Base-by-base conservation (phyloP, 1,140 invertebrate species). In the Anastatus disparis region DNA sequence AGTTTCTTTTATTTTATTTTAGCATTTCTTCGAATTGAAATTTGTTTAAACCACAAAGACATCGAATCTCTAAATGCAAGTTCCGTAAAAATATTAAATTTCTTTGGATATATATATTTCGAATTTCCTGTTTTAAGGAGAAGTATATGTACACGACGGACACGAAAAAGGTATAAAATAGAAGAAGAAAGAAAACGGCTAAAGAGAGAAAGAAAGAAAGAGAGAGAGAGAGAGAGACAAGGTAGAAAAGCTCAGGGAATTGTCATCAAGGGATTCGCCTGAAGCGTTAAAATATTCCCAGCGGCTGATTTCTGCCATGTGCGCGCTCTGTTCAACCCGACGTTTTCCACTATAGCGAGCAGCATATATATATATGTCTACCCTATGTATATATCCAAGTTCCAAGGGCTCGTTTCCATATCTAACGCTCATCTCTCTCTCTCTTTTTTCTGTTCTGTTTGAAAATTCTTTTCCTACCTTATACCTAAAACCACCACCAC, bases 231-330 rank as follows among this genome's bases (percentile, higher is more conserved):
- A 56, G 50, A 38, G 63, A 53, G 31, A 48, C 44, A 46, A 53
- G 58, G 38, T 27, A 38, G 64, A 70, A 68, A 75, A 73, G 71
- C 62, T 70, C n/a, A 72, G 73, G 71, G 74, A 80, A 80, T 81
- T 77, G 77, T 82, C 77, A 78, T 80, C 77, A 73, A 78, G 78
- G 59, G 76, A 79, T 76, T 78, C 75, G 74, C 76, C 73, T n/a
- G 75, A 55, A 73, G 79, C 78, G 75, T 61, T 80, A 77, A 81
- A 80, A 80, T 78, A 77, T 81, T 78, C 76, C 73, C 70, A 59
- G 31, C 74, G 76, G 74, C 75, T 80, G 76, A 79, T 79, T 81
- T 77, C 74, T 77, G 40, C 52, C 7, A 35, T n/a, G n/a, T 22
- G 50, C 68, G 35, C 59, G 59, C 52, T 71, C n/a, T n/a, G n/a